Conservation (phyloP, 2,888 invertebrate genomes). For the Drosophila subsilvestris region DNA sequence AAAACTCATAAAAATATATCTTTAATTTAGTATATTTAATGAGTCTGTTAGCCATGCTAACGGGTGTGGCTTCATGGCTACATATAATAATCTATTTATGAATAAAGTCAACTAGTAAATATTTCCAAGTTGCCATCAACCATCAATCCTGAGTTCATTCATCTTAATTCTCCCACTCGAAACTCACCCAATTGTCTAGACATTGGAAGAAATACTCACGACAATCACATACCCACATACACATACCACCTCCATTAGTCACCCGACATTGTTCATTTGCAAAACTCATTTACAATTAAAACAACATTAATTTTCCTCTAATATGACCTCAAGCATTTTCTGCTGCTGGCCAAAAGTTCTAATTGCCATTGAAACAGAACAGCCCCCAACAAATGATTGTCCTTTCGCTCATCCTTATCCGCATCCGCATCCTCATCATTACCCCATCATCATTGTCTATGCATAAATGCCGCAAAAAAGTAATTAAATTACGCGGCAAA, state of each 20-base stretch:
- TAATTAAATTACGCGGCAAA: conserved; percentile 77
- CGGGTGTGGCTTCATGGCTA: neutral
- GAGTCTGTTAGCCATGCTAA: too few relatives aligned
- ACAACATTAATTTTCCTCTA: conserved; percentile 77
- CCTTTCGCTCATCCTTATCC: conserved; percentile 1
- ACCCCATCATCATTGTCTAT: conserved; percentile 29
- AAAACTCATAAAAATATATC: neutral
- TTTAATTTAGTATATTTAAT: too few relatives aligned
- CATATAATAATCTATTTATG: neutral
- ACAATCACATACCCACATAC: conserved; percentile 2
- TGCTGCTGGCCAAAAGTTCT: conserved; percentile 52
- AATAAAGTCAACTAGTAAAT: neutral
- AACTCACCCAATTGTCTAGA: conserved; percentile 32
- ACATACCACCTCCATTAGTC: neutral
- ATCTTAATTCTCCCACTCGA: neutral
- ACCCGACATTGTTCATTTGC: conserved; percentile 41
- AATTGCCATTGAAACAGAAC: conserved; percentile 55
- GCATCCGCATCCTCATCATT: conserved; percentile 14
- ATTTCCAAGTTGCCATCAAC: neutral
- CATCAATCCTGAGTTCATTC: neutral
- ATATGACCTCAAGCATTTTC: conserved; percentile 76
- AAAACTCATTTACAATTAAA: conserved; percentile 78
- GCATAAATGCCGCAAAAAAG: conserved; percentile 73
- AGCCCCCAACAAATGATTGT: conserved; percentile 44
- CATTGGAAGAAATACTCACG: conserved; percentile 28